A percentile compares a stretch with the other conserved stretches of the same genome.
These are phyloP conservation scores for Panthera tigris DNA, from an alignment of 2,113 vertebrate genomes.

Conservation along the genomic window DNA sequence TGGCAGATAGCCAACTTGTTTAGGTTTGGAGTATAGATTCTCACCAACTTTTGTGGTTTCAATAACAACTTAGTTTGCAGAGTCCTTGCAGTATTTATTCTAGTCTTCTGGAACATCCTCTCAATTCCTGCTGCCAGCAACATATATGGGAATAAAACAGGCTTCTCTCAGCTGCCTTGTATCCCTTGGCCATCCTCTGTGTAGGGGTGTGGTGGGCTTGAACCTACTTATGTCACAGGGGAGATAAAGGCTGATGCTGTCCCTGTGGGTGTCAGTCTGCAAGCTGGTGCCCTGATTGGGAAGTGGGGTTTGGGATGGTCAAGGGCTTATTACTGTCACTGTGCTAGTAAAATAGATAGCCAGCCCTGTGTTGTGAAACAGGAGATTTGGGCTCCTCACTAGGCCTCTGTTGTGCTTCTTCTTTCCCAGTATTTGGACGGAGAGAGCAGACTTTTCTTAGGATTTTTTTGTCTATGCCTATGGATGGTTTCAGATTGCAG, in stretches of 20 bases:
- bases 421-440: background rate
- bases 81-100: background rate
- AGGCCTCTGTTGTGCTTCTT: background rate
- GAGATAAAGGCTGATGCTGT: no score
- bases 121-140: background rate
- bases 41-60: background rate
- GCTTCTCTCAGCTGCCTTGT: background rate
- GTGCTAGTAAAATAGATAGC: background rate
- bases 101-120: background rate
- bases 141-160: background rate
- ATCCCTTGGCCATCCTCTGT: background rate
- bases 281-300: background rate
- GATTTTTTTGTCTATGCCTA: background rate
- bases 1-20: background rate
- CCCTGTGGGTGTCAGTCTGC: background rate
- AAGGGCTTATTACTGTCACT: background rate
- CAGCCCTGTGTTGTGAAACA: background rate
- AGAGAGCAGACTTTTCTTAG: background rate
- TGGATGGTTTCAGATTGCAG: background rate
- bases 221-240: background rate
- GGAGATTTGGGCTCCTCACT: background rate
- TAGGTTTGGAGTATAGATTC: background rate
- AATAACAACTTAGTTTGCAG: background rate
- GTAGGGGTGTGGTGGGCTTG: background rate
- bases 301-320: background rate